Evolutionary conservation across 1,140 invertebrate species (phyloP).

Genomic region (Drusus annulatus): DNA sequence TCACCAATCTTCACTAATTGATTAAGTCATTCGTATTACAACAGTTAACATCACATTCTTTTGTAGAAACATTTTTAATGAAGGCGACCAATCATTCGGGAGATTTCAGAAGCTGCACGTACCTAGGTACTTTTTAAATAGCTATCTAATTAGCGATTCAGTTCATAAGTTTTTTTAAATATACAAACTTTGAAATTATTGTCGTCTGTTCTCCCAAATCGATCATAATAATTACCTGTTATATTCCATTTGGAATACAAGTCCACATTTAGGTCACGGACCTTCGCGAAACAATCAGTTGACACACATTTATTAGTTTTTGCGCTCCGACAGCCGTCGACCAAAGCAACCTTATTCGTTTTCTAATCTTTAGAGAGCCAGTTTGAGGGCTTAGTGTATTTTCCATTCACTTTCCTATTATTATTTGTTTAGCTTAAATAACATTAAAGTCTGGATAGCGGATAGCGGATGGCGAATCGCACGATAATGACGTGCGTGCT

Average conservation of each 20-base stretch:
- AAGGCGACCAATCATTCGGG: background rate
- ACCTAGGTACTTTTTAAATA: too few species aligned
- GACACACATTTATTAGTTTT: constrained; percentile 24
- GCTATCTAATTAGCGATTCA: too few species aligned
- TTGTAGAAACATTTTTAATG: background rate
- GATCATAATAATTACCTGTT: constrained; percentile 1
- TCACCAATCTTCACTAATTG: too few species aligned
- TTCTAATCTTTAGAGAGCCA: background rate
- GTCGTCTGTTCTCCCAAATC: too few species aligned
- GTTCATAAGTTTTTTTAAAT: too few species aligned
- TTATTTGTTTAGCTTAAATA: background rate
- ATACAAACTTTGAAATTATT: too few species aligned
- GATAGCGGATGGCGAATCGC: too few species aligned
- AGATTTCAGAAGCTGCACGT: too few species aligned
- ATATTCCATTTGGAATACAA: constrained; percentile 10
- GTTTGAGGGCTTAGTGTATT: background rate
- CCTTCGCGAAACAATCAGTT: constrained; percentile 28
- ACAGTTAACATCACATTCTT: too few species aligned
- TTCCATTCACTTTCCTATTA: constrained; percentile 2
- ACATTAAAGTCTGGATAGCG: too few species aligned
- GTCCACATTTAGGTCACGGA: constrained; percentile 50
- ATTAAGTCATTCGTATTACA: too few species aligned
- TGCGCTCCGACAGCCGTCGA: constrained; percentile 7
- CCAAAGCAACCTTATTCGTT: constrained; percentile 6
- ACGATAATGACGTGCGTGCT: too few species aligned